Conservation (phyloP, 2,888 invertebrate species). For the Macrophya alboannulata region DNA sequence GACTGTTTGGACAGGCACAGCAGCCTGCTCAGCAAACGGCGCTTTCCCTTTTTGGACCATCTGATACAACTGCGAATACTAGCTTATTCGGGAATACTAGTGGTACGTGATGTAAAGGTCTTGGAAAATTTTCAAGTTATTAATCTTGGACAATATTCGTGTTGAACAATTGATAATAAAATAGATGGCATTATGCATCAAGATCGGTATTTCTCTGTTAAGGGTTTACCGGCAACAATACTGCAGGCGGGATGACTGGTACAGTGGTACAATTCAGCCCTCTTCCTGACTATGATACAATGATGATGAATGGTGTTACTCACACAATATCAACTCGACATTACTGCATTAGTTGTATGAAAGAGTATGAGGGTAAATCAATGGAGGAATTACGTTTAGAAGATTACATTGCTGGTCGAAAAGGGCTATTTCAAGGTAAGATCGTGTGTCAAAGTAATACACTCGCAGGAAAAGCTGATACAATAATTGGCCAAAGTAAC, state of each 20-base stretch:
- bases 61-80: conserved; percentile 81
- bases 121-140: neutral
- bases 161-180: neutral
- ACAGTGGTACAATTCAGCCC: conserved; percentile 94
- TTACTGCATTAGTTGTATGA: conserved; percentile 99
- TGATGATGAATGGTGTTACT: conserved; percentile 93
- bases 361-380: conserved; percentile 97
- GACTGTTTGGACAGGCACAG: conserved; percentile 84
- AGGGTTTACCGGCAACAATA: conserved; percentile 72
- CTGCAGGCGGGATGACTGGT: conserved; percentile 82
- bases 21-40: conserved; percentile 77
- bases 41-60: conserved; percentile 79
- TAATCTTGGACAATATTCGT: neutral
- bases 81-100: conserved; percentile 78
- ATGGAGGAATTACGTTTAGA: conserved; percentile 97
- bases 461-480: neutral
- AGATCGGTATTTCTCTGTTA: conserved; percentile 33
- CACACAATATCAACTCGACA: conserved; percentile 95
- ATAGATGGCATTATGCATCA: conserved; percentile 3
- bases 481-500: neutral
- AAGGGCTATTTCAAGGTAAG: conserved; percentile 84
- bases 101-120: conserved; percentile 61
- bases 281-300: conserved; percentile 93
- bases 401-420: conserved; percentile 95
- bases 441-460: neutral